Evolutionary conservation across 2,113 vertebrate genomes (phyloP).

Genomic region (Pachycephala philippinensis): DNA sequence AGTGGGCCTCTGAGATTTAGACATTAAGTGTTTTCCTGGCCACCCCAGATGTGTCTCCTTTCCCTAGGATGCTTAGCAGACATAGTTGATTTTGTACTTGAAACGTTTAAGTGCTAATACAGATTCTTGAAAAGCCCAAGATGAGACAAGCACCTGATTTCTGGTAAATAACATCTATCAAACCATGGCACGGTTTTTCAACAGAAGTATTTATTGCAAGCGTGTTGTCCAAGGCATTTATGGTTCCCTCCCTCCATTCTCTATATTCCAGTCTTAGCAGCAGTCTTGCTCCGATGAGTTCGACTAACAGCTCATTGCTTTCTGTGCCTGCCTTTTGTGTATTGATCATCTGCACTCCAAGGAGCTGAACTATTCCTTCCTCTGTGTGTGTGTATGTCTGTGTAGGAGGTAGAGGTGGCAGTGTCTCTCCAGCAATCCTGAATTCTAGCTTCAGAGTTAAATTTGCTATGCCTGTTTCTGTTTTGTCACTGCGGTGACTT

Average conservation of each 20-base stretch:
- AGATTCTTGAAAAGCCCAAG: neutral
- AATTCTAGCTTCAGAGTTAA: neutral
- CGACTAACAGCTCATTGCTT: neutral
- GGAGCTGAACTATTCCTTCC: conserved; percentile 9
- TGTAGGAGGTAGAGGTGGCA: conserved; percentile 30
- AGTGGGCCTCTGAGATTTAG: neutral
- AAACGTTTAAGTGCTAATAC: neutral
- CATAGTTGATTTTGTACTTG: neutral
- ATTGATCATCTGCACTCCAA: neutral
- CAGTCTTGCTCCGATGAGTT: neutral
- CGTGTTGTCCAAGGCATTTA: neutral
- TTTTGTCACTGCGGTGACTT: conserved; percentile 44
- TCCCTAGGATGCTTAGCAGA: neutral
- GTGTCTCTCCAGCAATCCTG: neutral
- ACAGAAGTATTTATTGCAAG: neutral
- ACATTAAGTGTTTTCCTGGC: neutral
- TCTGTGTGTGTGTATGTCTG: neutral
- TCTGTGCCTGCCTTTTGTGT: conserved; percentile 10
- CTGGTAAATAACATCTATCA: neutral
- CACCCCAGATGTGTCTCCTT: neutral
- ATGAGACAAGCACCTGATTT: neutral
- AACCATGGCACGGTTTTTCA: neutral
- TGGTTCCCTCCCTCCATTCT: neutral
- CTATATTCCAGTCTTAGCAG: neutral
- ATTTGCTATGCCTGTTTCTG: conserved; percentile 5